A percentile compares a stretch with the other conserved stretches of the same genome.
These are phyloP conservation scores for Spialia ferax DNA, from an alignment of 2,888 invertebrate genomes.

Conservation along the genomic window DNA sequence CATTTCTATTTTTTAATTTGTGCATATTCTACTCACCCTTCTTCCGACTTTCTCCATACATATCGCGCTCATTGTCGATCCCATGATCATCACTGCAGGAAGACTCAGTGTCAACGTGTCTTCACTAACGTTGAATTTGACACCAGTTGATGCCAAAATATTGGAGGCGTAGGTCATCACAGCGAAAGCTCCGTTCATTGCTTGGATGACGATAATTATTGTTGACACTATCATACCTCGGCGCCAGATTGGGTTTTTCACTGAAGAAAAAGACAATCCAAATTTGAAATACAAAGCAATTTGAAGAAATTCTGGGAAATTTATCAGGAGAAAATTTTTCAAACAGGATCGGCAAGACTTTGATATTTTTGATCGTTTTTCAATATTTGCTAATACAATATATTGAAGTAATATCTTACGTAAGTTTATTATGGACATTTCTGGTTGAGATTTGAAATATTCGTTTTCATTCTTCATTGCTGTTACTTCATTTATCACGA, in stretches of 20 bases:
- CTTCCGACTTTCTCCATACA: slow-evolving; percentile 69
- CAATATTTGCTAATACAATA: too few relatives aligned
- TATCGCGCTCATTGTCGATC: slow-evolving; percentile 62
- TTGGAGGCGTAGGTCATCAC: slow-evolving; percentile 65
- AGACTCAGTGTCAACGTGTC: slow-evolving; percentile 68
- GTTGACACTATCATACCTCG: slow-evolving; percentile 55
- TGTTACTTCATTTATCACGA: slow-evolving; percentile 60
- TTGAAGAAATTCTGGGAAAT: not conserved
- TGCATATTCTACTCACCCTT: slow-evolving; percentile 58
- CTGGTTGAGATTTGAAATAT: slow-evolving; percentile 59
- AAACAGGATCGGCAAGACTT: not conserved
- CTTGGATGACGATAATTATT: slow-evolving; percentile 53
- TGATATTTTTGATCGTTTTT: too few relatives aligned
- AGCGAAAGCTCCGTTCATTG: slow-evolving; percentile 63
- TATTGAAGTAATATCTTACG: slow-evolving; percentile 51
- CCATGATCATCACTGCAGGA: slow-evolving; percentile 67
- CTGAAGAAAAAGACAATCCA: slow-evolving; percentile 48
- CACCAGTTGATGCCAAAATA: slow-evolving; percentile 63
- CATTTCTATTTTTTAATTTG: not conserved
- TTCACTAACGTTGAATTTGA: slow-evolving; percentile 62
- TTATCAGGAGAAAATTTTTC: not conserved
- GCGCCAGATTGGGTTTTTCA: slow-evolving; percentile 62
- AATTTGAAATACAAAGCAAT: not conserved
- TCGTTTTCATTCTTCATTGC: slow-evolving; percentile 61
- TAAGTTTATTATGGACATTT: slow-evolving; percentile 58